These are phyloP conservation scores for Dendrophyllia cribrosa DNA, from an alignment of 64 coral and sea anemone genomes.

Conservation along the genomic window DNA sequence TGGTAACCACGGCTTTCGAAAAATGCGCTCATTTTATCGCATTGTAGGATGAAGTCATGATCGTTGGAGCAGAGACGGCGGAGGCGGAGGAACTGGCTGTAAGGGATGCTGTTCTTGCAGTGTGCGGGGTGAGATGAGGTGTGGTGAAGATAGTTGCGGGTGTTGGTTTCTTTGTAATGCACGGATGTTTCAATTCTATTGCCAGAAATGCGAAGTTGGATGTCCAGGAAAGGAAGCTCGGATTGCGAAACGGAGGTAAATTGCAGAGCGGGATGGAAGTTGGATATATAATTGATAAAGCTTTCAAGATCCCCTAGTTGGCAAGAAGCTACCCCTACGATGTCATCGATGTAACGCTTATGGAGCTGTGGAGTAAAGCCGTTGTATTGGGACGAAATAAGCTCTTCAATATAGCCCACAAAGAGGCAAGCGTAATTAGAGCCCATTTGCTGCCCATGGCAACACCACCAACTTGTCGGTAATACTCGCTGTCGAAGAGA, in stretches of 20 bases:
- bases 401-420: conserved; percentile 22
- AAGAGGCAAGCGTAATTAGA: conserved; percentile 35
- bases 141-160: conserved; percentile 19
- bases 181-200: background rate
- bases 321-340: background rate
- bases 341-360: conserved; percentile 19
- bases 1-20: background rate
- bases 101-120: conserved; percentile 12
- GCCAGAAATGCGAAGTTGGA: background rate
- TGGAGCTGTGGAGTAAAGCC: background rate
- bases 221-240: background rate
- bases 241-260: background rate
- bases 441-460: conserved; percentile 7
- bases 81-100: conserved; percentile 9
- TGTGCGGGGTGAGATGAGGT: conserved; percentile 13
- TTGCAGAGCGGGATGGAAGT: background rate
- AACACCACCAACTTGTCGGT: too few species aligned
- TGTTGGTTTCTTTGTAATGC: conserved; percentile 11
- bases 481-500: too few species aligned
- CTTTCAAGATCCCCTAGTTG: background rate
- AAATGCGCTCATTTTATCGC: background rate
- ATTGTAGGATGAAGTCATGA: background rate
- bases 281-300: background rate
- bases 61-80: conserved; percentile 5
- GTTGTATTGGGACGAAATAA: background rate